Base-by-base conservation (phyloP, 1,140 invertebrate genomes). In the Euglossa dilemma region DNA sequence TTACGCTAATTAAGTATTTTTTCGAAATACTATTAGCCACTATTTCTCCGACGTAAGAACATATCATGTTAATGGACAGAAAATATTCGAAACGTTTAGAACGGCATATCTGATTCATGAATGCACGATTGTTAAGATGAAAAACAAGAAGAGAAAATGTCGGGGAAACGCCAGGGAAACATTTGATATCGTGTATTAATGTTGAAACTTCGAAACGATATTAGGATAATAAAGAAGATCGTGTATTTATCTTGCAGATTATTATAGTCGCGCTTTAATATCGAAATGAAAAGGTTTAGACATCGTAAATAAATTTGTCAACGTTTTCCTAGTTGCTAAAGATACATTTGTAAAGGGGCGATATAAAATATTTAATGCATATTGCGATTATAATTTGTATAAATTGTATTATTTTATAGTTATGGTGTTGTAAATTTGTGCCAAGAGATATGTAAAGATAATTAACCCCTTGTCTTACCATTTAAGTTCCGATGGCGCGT, bases 21-120 rank as follows among this genome's bases (percentile, higher is more conserved):
- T 61, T 73, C 36, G 52, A 14, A 14, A 47, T 8, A 72, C 6
- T 12, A 28, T 72, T 72, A 80, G 45, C 28, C 14, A 23, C 28
- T n/a, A 36, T 59, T 61, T 71, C 12, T 79, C 66, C 18, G 28
- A 56, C 8, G 20, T 79, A 79, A 79, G 25, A 74, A 80, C 78
- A 80, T 80, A 80, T 80, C 78, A 80, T 12, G 8, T 45, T 80
- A 59, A 52, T 80, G n/a, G 45, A 80, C 47, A 11, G 9, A 47
- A 64, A 59, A 59, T n/a, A 45, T 61, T 45, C 3, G 23, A 45
- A 63, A 54, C 18, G 11, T 54, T 45, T 5, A 79, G 47, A 8
- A 64, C 64, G 36, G 25, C 20, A 52, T 79, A 79, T 25, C 20
- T 18, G 28, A 70, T 67, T 71, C 25, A 20, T 9, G 43, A 36